Evolutionary conservation across 2,888 invertebrate species (phyloP).

Genomic region (Cephus nigrinus): DNA sequence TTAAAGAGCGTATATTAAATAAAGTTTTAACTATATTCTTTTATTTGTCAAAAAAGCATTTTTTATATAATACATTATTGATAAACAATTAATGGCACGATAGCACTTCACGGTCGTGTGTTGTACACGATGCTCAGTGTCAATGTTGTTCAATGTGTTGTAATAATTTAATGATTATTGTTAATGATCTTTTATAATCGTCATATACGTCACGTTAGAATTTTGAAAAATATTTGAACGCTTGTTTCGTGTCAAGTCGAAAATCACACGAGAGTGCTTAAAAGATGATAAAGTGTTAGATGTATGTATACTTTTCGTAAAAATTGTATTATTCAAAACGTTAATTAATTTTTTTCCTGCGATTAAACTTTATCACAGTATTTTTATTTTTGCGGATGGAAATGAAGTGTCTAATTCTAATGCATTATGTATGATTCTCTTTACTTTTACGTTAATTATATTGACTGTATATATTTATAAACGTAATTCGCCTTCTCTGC

Average conservation of each 20-base stretch:
- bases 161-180: no score
- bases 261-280: background rate
- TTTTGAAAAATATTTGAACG: background rate
- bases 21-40: background rate
- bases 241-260: no score
- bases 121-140: background rate
- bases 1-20: background rate
- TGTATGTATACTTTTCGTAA: background rate
- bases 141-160: no score
- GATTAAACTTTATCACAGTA: background rate
- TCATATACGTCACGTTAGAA: background rate
- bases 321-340: background rate
- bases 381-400: background rate
- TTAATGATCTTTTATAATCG: background rate
- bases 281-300: background rate
- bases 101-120: background rate
- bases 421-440: background rate
- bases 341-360: background rate
- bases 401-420: background rate
- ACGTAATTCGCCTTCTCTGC: background rate
- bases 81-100: background rate
- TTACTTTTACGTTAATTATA: background rate
- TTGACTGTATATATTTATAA: background rate
- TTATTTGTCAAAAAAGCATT: background rate
- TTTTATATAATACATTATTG: background rate